phyloP scores from a whole-genome alignment of 2,888 invertebrate genomes.

The Tenthredo distinguenda region DNA sequence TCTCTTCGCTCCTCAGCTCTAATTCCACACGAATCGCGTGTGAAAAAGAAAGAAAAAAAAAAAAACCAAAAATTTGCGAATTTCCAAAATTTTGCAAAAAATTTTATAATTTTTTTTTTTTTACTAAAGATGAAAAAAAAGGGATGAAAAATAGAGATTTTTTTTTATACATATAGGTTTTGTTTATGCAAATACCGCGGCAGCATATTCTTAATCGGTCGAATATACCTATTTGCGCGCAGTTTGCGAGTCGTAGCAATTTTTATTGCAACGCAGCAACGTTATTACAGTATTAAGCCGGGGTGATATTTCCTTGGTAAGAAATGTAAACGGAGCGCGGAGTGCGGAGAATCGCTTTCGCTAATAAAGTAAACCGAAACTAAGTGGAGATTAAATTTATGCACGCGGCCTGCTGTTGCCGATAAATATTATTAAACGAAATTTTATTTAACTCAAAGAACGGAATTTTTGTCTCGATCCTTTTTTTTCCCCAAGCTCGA shows the following conservation, averaged over 20 bases:
- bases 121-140: too few species aligned
- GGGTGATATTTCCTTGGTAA: conserved; percentile 18
- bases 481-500: background rate
- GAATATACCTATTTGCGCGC: too few species aligned
- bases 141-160: too few species aligned
- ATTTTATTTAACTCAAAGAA: background rate
- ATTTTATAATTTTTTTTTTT: too few species aligned
- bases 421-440: conserved; percentile 15
- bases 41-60: too few species aligned
- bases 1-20: too few species aligned
- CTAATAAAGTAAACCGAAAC: conserved; percentile 36
- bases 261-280: background rate
- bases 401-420: background rate
- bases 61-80: too few species aligned
- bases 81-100: too few species aligned
- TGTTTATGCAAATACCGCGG: too few species aligned
- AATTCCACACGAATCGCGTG: too few species aligned
- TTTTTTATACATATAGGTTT: too few species aligned
- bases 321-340: conserved; percentile 35
- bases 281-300: background rate
- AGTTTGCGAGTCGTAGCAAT: background rate
- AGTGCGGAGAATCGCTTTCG: conserved; percentile 20
- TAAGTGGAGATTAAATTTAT: conserved; percentile 36
- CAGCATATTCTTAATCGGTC: too few species aligned
- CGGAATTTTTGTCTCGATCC: background rate